Conservation (phyloP, 2,888 invertebrate species). For the Lacanobia wlatinum region DNA sequence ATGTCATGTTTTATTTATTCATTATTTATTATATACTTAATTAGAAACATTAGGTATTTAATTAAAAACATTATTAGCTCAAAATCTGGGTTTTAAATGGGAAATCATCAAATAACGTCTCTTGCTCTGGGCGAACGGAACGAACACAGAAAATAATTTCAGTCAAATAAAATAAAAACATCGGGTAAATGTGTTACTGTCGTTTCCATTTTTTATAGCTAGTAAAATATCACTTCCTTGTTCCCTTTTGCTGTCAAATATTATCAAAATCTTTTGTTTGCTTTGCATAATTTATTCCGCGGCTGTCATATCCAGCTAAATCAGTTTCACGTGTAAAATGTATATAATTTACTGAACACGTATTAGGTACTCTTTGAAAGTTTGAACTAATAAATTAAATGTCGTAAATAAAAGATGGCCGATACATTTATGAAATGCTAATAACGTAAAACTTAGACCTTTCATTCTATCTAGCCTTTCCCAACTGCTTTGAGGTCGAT, state of each 20-base stretch:
- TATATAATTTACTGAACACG: neutral
- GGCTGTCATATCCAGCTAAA: conserved; percentile 1
- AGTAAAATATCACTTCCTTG: conserved; percentile 7
- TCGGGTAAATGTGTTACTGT: no score
- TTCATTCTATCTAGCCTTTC: neutral
- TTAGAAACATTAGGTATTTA: no score
- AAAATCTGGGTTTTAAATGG: no score
- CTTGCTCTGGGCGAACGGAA: no score
- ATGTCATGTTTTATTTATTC: neutral
- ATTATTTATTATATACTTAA: no score
- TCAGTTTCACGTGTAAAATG: neutral
- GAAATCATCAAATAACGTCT: no score
- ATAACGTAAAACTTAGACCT: neutral
- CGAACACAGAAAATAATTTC: neutral
- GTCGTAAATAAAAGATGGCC: neutral
- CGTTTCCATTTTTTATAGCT: neutral
- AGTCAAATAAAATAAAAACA: conserved; percentile 3
- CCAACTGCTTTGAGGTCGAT: no score
- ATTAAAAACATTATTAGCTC: no score
- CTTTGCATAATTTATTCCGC: conserved; percentile 4
- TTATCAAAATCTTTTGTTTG: conserved; percentile 4
- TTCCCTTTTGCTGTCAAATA: conserved; percentile 16
- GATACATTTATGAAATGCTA: neutral
- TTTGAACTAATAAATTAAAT: neutral
- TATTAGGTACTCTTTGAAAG: neutral